Conservation (phyloP, 1,140 invertebrate genomes). For the Leptopilina boulardi region DNA sequence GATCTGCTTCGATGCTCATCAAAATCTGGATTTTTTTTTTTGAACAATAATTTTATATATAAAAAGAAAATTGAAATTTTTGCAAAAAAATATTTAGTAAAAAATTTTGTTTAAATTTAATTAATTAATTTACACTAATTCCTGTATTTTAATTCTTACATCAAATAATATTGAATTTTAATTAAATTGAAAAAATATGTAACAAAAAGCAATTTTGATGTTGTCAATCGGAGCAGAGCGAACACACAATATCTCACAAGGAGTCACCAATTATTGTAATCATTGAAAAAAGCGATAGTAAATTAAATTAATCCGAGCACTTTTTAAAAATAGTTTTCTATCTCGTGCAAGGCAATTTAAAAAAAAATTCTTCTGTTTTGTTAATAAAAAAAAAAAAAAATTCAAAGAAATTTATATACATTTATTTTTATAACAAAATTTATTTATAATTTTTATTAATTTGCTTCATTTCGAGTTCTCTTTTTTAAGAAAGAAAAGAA, state of each 20-base stretch:
- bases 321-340: background rate
- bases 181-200: background rate
- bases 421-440: background rate
- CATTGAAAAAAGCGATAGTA: constrained; percentile 46
- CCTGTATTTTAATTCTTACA: no score
- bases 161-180: background rate
- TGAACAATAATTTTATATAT: no score
- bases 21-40: constrained; percentile 45
- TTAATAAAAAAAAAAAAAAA: background rate
- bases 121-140: no score
- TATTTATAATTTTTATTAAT: background rate
- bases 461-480: background rate
- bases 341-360: background rate
- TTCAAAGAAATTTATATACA: no score
- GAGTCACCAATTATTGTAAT: constrained; percentile 72
- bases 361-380: background rate
- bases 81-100: no score
- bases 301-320: background rate
- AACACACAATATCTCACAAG: constrained; percentile 67
- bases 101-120: no score
- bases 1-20: constrained; percentile 59
- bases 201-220: constrained; percentile 36
- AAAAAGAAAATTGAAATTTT: no score
- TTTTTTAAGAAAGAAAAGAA: background rate
- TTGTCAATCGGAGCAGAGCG: constrained; percentile 52